Evolutionary conservation across 2,888 invertebrate genomes (phyloP).

Genomic region (Agonopterix arenella): DNA sequence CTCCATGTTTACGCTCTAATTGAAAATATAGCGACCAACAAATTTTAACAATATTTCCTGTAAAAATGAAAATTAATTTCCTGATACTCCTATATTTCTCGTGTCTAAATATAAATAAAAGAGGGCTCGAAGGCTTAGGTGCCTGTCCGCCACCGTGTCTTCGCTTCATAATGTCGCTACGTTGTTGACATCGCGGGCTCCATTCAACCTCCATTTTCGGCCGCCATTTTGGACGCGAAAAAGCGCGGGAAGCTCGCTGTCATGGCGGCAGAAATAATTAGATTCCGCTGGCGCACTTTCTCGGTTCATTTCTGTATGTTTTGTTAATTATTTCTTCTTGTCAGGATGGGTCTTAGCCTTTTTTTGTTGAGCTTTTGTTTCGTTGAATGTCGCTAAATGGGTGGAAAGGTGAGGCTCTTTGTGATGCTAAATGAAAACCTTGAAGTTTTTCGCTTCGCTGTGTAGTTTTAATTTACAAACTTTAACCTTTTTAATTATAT

Average conservation of each 20-base stretch:
- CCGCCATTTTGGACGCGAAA: conserved; percentile 52
- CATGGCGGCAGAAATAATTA: conserved; percentile 72
- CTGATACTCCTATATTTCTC: conserved; percentile 47
- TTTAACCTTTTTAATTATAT: too few relatives aligned
- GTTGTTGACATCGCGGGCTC: conserved; percentile 46
- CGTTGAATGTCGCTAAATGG: conserved; percentile 33
- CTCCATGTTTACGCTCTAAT: not conserved
- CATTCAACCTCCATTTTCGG: conserved; percentile 38
- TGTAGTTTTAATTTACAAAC: too few relatives aligned
- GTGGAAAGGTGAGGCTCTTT: conserved; percentile 31
- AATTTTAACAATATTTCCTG: conserved; percentile 12
- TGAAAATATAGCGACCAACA: conserved; percentile 3
- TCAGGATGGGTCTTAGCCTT: conserved; percentile 28
- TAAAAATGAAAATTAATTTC: conserved; percentile 37
- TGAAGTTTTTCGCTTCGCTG: conserved; percentile 6
- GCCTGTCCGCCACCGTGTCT: conserved; percentile 56
- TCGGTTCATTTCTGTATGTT: conserved; percentile 67
- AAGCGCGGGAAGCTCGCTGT: conserved; percentile 65
- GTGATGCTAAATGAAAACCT: conserved; percentile 33
- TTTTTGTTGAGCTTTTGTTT: conserved; percentile 32
- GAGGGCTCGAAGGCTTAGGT: conserved; percentile 52
- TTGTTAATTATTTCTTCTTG: conserved; percentile 67
- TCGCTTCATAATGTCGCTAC: conserved; percentile 58
- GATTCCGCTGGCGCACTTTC: conserved; percentile 56
- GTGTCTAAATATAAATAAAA: conserved; percentile 46